Evolutionary conservation across 2,888 invertebrate species (phyloP).

Genomic region (Lepidonotus clava): DNA sequence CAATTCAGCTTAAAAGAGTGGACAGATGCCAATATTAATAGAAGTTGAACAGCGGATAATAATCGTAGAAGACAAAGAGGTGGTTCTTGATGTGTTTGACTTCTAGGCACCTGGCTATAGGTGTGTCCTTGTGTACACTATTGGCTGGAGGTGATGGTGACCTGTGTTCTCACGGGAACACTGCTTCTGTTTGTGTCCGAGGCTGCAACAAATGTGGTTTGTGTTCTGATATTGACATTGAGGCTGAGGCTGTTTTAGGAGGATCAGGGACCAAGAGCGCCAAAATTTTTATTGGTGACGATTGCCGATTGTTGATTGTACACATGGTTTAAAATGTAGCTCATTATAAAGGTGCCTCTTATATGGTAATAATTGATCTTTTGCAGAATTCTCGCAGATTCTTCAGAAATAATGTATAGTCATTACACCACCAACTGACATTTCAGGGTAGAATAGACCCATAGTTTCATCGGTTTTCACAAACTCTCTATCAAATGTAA

Average conservation of each 20-base stretch:
- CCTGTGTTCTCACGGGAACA: conserved; percentile 15
- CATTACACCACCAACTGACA: no score
- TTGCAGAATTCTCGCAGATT: no score
- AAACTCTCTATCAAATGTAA: no score
- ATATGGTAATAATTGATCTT: no score
- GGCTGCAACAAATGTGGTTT: not conserved
- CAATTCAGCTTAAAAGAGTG: not conserved
- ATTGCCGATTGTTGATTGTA: no score
- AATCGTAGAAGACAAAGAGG: not conserved
- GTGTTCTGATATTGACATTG: not conserved
- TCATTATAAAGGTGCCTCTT: no score
- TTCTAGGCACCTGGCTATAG: not conserved
- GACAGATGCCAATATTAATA: not conserved
- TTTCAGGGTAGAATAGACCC: no score
- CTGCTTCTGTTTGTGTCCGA: not conserved
- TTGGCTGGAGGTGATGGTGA: not conserved
- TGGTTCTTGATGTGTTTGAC: not conserved
- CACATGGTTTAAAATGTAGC: no score
- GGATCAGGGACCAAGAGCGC: conserved; percentile 4
- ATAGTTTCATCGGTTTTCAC: no score
- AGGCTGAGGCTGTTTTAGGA: conserved; percentile 1
- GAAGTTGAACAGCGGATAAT: not conserved
- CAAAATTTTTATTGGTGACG: no score
- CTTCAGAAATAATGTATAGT: no score
- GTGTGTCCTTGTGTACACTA: not conserved